Base-by-base conservation (phyloP, 2,888 invertebrate species). In the Drosophila mimica region DNA sequence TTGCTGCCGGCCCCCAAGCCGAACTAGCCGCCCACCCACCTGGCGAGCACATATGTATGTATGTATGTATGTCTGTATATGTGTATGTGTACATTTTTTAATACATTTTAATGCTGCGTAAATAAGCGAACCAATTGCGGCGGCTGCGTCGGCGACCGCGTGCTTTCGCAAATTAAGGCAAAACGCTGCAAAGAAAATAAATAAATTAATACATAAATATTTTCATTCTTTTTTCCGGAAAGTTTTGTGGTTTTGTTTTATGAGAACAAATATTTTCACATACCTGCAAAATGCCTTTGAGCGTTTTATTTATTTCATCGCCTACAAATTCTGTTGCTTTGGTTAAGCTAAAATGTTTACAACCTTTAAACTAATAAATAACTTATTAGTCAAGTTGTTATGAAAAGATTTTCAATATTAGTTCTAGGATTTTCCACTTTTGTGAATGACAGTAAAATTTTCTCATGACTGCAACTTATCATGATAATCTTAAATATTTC, bases 81-180 rank as follows among this genome's bases (percentile, higher is more conserved):
- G 13, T 3, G 5, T 15, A 28, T 65, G 74, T 70, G 67, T 66
- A 38, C 38, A 78, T 68, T 70, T 52, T 77, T 79, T 73, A 88
- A 89, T 76, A 84, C 72, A 68, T 83, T 82, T 87, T 83, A 90
- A 90, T 86, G 73, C 91, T 87, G 75, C 89, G 91, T 86, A 87
- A 90, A 86, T 89, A 87, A 76, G 71, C 76, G 66, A 67, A 59
- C 43, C 63, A 72, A 78, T 66, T 76, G 81, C 77, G 52, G 54
- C 54, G 28, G 36, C 20, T n/a, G n/a, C n/a, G n/a, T n/a, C n/a
- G 4, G 17, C 49, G 28, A 46, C 48, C 69, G 56, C 76, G 36
- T 63, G 68, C 43, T 38, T 31, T 51, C 15, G 20, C 60, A 60
- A 74, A 48, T 31, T 38, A 33, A 31, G 52, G 28, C 33, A 48